Conservation (phyloP, 2,888 invertebrate genomes). For the Anthophora plumipes region DNA sequence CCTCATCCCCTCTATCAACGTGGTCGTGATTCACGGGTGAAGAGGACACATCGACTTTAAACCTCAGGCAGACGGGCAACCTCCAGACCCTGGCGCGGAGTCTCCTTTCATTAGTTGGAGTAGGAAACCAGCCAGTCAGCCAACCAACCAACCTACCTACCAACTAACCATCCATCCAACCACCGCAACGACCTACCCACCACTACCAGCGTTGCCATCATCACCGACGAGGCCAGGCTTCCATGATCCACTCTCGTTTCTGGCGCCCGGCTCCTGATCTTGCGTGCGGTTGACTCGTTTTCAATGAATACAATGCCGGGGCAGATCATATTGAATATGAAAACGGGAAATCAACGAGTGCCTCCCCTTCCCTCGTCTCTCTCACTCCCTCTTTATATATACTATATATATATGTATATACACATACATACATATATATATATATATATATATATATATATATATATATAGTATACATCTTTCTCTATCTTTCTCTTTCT, state of each 20-base stretch:
- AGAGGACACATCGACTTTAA: constrained; percentile 83
- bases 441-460: too few species aligned
- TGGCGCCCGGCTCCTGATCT: constrained; percentile 81
- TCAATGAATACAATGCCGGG: constrained; percentile 84
- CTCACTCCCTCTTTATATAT: not conserved
- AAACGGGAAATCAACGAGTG: constrained; percentile 84
- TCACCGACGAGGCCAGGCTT: constrained; percentile 69
- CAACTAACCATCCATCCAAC: constrained; percentile 80
- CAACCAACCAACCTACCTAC: constrained; percentile 77
- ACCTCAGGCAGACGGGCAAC: constrained; percentile 79
- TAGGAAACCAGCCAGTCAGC: constrained; percentile 79
- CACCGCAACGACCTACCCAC: constrained; percentile 72
- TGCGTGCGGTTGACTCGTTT: constrained; percentile 84
- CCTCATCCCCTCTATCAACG: not conserved
- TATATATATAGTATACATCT: too few species aligned
- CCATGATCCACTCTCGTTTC: constrained; percentile 80
- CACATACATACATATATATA: too few species aligned
- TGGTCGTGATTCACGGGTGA: constrained; percentile 71
- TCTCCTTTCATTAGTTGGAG: constrained; percentile 84
- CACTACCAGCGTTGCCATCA: constrained; percentile 63
- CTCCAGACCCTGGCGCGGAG: constrained; percentile 77
- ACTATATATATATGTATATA: too few species aligned
- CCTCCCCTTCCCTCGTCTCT: constrained; percentile 53
- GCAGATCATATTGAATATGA: constrained; percentile 84
- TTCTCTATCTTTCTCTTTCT: not conserved